Percentiles rank a stretch among this genome's conserved stretches.
Conservation (phyloP, 1,140 invertebrate genomes). For the Camponotus pennsylvanicus region DNA sequence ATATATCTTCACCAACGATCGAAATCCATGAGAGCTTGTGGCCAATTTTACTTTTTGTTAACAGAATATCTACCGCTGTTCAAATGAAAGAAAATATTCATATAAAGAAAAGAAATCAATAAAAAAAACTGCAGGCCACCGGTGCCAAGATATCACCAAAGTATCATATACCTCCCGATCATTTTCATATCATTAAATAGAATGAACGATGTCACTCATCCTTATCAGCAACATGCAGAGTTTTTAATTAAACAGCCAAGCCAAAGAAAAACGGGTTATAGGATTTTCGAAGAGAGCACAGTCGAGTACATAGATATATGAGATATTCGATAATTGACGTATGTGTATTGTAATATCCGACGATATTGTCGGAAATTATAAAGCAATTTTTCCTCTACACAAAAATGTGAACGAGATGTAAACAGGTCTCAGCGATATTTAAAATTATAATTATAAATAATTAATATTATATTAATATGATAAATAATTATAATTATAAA, state of each 20-base stretch:
- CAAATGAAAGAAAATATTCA: slow-evolving; percentile 17
- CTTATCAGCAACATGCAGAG: slow-evolving; percentile 9
- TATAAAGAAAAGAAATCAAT: slow-evolving; percentile 33
- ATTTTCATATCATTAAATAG: slow-evolving; percentile 45
- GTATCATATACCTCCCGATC: slow-evolving; percentile 7
- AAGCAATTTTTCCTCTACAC: slow-evolving; percentile 11
- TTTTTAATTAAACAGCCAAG: slow-evolving; percentile 69
- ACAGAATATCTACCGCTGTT: background rate
- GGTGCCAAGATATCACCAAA: slow-evolving; percentile 8
- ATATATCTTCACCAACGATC: background rate
- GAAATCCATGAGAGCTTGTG: slow-evolving; percentile 1
- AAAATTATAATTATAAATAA: background rate
- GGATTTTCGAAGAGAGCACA: background rate
- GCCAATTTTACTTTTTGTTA: slow-evolving; percentile 19
- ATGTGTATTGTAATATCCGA: background rate
- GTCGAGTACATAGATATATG: background rate
- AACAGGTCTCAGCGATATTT: background rate
- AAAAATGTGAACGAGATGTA: background rate
- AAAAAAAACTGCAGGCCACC: background rate
- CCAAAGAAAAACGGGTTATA: background rate
- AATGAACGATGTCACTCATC: background rate
- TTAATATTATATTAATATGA: too few species aligned
- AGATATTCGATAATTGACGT: background rate
- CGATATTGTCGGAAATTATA: background rate
- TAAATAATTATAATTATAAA: background rate